phyloP scores from a whole-genome alignment of 2,113 vertebrate species.

The Perca flavescens region DNA sequence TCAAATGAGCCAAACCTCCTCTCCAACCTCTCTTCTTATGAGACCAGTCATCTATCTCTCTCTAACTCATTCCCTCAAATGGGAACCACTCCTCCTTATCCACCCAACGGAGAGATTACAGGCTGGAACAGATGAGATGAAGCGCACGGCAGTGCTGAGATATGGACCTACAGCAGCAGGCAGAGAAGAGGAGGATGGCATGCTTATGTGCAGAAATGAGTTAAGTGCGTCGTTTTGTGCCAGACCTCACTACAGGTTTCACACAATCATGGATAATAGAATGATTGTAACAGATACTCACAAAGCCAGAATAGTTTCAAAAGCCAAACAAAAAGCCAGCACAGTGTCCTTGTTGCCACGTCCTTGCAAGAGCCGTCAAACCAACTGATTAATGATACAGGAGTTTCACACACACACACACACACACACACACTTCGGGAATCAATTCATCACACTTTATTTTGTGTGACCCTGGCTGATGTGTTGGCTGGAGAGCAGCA shows the following conservation, averaged over 20 bases:
- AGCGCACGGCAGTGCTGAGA: constrained; percentile 28
- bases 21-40: constrained; percentile 38
- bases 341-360: constrained; percentile 61
- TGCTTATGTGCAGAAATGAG: background rate
- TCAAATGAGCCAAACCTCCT: constrained; percentile 30
- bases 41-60: constrained; percentile 51
- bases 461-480: constrained; percentile 68
- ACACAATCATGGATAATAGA: background rate
- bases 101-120: constrained; percentile 56
- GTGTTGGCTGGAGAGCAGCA: constrained; percentile 53
- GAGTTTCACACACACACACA: constrained; percentile 66
- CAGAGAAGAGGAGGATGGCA: constrained; percentile 28
- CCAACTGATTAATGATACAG: constrained; percentile 73
- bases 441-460: constrained; percentile 82
- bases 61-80: constrained; percentile 59
- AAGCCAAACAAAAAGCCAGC: constrained; percentile 23
- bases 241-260: background rate
- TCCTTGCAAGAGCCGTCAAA: constrained; percentile 69
- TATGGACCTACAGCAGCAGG: constrained; percentile 38
- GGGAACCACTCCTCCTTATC: constrained; percentile 53
- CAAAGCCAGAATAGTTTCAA: constrained; percentile 26
- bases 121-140: constrained; percentile 56
- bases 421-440: constrained; percentile 71
- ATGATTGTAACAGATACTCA: background rate
- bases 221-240: background rate